Evolutionary conservation across 1,140 invertebrate species (phyloP).

Genomic region (Pseudomyrmex concolor): DNA sequence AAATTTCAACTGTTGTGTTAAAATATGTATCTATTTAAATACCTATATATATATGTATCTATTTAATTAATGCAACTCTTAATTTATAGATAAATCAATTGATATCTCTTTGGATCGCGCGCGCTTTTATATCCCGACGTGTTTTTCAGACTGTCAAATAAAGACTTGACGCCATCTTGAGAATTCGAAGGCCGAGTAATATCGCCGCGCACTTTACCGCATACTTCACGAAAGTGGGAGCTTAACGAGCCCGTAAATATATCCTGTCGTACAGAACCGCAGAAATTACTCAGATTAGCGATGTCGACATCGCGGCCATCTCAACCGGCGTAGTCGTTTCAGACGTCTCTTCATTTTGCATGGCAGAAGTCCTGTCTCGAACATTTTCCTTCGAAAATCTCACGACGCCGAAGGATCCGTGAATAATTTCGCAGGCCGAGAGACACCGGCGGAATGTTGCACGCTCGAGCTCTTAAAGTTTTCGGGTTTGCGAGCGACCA

Average conservation of each 20-base stretch:
- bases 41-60: too few relatives aligned
- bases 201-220: background rate
- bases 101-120: too few relatives aligned
- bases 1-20: background rate
- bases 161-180: conserved; percentile 22
- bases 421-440: conserved; percentile 40
- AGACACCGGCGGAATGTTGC: conserved; percentile 15
- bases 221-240: conserved; percentile 38
- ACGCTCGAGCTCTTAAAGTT: conserved; percentile 36
- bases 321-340: background rate
- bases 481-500: conserved; percentile 17
- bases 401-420: conserved; percentile 9
- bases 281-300: conserved; percentile 48
- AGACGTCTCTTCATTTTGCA: conserved; percentile 30
- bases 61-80: too few relatives aligned
- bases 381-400: conserved; percentile 23
- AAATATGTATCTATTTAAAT: too few relatives aligned
- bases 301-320: conserved; percentile 1
- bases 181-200: conserved; percentile 34
- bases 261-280: conserved; percentile 19
- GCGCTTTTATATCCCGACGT: too few relatives aligned
- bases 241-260: conserved; percentile 50
- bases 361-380: conserved; percentile 2
- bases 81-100: too few relatives aligned
- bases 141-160: conserved; percentile 20